Conservation (phyloP, 1,140 invertebrate species). For the Trinorchestia longiramus region DNA sequence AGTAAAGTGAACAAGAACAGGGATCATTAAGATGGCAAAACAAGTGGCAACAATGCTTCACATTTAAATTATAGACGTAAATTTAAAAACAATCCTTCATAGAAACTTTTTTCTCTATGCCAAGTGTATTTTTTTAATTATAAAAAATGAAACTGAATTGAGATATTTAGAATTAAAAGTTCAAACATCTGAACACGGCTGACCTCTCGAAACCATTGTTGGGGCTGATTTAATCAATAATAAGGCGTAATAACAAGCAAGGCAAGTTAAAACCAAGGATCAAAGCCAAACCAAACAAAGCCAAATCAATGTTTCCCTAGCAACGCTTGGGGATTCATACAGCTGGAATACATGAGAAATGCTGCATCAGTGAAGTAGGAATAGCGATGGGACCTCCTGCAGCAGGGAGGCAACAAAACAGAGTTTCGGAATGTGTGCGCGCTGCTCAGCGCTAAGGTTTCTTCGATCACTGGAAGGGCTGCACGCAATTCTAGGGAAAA, state of each 20-base stretch:
- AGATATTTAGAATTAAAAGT: background rate
- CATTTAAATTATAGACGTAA: background rate
- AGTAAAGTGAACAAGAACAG: too few relatives aligned
- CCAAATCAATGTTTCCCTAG: background rate
- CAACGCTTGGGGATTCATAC: background rate
- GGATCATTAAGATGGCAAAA: background rate
- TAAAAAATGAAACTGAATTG: background rate
- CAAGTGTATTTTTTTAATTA: too few relatives aligned
- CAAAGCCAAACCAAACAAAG: background rate
- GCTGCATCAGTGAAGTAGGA: background rate
- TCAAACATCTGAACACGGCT: too few relatives aligned
- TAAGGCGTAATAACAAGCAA: slow-evolving; percentile 5
- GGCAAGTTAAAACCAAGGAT: background rate
- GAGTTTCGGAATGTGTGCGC: background rate
- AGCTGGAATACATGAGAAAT: background rate
- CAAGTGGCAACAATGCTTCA: background rate
- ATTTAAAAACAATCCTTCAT: background rate
- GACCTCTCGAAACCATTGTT: background rate
- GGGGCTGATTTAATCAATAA: background rate
- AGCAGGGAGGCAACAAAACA: background rate
- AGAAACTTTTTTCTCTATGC: background rate
- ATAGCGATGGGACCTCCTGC: background rate
- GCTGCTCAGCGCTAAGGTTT: background rate
- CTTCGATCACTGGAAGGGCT: slow-evolving; percentile 31
- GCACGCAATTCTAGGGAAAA: slow-evolving; percentile 2